Evolutionary conservation across 37 sponge, comb jelly and placozoan species (phyloP), one percentile per base, ranked within the genome.

Genomic region (Chondrilla cf. caribensis): DNA sequence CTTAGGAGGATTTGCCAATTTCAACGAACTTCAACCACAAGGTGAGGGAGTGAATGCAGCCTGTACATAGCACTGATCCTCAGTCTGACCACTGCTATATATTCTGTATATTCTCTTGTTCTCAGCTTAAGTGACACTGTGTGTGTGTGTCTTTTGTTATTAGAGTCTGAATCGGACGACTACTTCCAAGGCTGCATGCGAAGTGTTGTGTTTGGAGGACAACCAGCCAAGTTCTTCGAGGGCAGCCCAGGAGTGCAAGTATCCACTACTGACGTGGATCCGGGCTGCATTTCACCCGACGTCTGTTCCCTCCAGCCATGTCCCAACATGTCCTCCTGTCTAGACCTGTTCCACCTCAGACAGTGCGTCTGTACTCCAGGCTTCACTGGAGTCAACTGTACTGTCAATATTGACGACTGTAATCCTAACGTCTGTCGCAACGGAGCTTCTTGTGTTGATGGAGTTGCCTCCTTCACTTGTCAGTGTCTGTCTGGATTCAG

Each of bases 111-210:
- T n/a, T n/a, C n/a, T n/a, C n/a, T n/a, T n/a, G n/a, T n/a, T n/a
- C n/a, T n/a, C n/a, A n/a, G n/a, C n/a, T n/a, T n/a, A n/a, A n/a
- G n/a, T n/a, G n/a, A n/a, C n/a, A n/a, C n/a, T n/a, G n/a, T n/a
- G n/a, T n/a, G n/a, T n/a, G n/a, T n/a, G 9, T 47, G 51, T 11
- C 11, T 47, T 6, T 11, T 47, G 11, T 11, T 11, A 47, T 11
- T 24, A 73, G 76, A 73, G 43, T 73, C 76, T 14, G 21, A 36
- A 18, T 36, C 76, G 21, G 41, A 73, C 25, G 36, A 37, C 36
- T 42, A 73, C 76, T 73, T 40, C 24, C 19, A 73, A 15, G 76
- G 76, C 21, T 73, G 76, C 76, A 73, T 73, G 76, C 41, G 76
- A 24, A n/a, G 19, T n/a, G 76, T 73, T n/a, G 76, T 36, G 76